A percentile compares a stretch with the other conserved stretches of the same genome.
Evolutionary conservation across 2,797 vertebrate genomes (phyloP).

Genomic region (Muscicapa comitata): DNA sequence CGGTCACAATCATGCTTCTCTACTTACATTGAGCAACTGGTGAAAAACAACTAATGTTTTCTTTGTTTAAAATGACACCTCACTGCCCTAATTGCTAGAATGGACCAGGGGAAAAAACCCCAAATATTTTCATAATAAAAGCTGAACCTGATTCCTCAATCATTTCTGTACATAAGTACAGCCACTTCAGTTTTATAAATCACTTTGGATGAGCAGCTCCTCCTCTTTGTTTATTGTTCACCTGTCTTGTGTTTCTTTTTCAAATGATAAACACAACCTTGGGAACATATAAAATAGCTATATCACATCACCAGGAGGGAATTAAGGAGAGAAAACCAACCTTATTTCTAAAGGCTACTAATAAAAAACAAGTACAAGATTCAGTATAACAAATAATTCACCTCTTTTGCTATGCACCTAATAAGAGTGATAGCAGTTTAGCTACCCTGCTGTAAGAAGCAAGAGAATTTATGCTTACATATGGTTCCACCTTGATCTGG

Average conservation of each 20-base stretch:
- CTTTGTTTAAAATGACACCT: not conserved
- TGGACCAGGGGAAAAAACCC: fast-evolving
- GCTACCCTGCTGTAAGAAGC: not conserved
- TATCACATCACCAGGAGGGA: not conserved
- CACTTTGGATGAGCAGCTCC: not conserved
- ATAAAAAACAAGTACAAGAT: not conserved
- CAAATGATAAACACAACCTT: not conserved
- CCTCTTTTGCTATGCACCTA: not conserved
- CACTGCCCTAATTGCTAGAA: not conserved
- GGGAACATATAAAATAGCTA: not conserved
- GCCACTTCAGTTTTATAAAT: not conserved
- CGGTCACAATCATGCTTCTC: not conserved
- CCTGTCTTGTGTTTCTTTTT: not conserved
- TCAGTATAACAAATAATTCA: not conserved
- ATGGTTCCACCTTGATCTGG: not conserved
- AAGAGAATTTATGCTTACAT: not conserved
- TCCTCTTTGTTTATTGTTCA: not conserved
- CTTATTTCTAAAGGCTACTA: not conserved
- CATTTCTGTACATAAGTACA: not conserved
- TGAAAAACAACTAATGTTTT: not conserved
- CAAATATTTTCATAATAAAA: not conserved
- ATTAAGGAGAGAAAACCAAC: not conserved
- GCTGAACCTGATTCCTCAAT: not conserved
- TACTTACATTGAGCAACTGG: not conserved
- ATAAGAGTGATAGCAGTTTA: not conserved